Evolutionary conservation across 2,888 invertebrate species (phyloP), one percentile per base, ranked within the genome.

Genomic region (Cotesia congregata): DNA sequence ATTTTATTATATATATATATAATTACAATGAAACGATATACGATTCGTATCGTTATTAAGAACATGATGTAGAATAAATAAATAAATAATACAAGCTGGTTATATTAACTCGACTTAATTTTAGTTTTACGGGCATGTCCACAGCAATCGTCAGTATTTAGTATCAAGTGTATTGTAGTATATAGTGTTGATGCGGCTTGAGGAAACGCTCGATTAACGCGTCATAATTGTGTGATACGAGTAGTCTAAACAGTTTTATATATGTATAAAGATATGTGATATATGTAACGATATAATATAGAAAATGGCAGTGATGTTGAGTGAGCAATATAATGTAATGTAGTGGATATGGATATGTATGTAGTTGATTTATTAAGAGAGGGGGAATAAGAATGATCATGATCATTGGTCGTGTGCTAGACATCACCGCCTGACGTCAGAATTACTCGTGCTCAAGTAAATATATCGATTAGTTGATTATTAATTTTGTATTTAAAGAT

Each of bases 201-300:
- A 64, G 69, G 67, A 72, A 74, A 64, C 72, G 39, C 38, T 69
- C 62, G 50, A 74, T 69, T 68, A 74, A 69, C 74, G 62, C 74
- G 68, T 73, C 67, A 73, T 73, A 73, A 73, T 73, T 73, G 67
- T 65, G 50, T 50, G 50, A 50, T 39, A 50, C 59, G 30, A 73
- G 17, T 20, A 64, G 30, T 50, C 50, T 50, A 12, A 50, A 50
- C 12, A 50, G 50, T 50, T 50, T 50, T 50, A 50, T 12, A 62
- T 5, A n/a, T 59, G 30, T 6, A 38, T 39, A 6, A 30, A 50
- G 20, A 50, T 20, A 50, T 17, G 50, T 50, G 30, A 70, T n/a
- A 40, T 17, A 62, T n/a, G 17, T 69, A 40, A 50, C 7, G 17
- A 17, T 59, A 59, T 50, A 61, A 40, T 6, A 61, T 12, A 72